Evolutionary conservation across 1,140 invertebrate genomes (phyloP).

Genomic region (Maconellicoccus hirsutus): DNA sequence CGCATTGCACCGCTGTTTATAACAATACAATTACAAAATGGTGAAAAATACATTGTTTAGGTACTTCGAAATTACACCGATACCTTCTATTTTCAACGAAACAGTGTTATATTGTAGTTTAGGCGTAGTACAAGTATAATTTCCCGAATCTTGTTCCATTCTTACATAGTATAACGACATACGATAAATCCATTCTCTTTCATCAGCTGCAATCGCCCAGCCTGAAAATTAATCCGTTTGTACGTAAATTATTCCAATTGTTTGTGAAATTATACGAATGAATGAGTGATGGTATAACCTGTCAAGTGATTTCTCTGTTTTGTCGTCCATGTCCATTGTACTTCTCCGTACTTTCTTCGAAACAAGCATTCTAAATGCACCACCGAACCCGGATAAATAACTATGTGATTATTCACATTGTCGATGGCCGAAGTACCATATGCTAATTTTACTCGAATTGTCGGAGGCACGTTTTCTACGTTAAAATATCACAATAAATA

Average conservation of each 20-base stretch:
- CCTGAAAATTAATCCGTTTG: constrained; percentile 41
- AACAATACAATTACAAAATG: background rate
- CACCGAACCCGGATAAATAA: constrained; percentile 68
- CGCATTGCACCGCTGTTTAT: constrained; percentile 48
- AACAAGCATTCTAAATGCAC: constrained; percentile 73
- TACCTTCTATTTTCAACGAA: constrained; percentile 62
- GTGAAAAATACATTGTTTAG: no score
- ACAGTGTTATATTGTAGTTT: constrained; percentile 68
- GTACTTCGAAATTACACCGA: no score
- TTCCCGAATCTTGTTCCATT: constrained; percentile 57
- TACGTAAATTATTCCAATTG: background rate
- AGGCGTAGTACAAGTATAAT: constrained; percentile 71
- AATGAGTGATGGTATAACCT: constrained; percentile 38
- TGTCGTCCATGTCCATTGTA: constrained; percentile 81
- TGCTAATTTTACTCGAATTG: constrained; percentile 64
- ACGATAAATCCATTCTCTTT: constrained; percentile 66
- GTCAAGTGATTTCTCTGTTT: constrained; percentile 34
- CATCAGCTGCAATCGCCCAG: constrained; percentile 62
- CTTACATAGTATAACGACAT: constrained; percentile 72
- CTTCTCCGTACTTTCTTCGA: constrained; percentile 56
- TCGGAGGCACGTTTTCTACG: constrained; percentile 69
- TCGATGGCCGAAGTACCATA: constrained; percentile 68
- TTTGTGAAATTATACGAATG: no score
- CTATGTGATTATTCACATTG: constrained; percentile 54
- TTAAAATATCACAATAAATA: constrained; percentile 29